Percentiles rank a stretch among this genome's conserved stretches.
Conservation (phyloP, 2,113 vertebrate genomes). For the Bolborhynchus lineola region DNA sequence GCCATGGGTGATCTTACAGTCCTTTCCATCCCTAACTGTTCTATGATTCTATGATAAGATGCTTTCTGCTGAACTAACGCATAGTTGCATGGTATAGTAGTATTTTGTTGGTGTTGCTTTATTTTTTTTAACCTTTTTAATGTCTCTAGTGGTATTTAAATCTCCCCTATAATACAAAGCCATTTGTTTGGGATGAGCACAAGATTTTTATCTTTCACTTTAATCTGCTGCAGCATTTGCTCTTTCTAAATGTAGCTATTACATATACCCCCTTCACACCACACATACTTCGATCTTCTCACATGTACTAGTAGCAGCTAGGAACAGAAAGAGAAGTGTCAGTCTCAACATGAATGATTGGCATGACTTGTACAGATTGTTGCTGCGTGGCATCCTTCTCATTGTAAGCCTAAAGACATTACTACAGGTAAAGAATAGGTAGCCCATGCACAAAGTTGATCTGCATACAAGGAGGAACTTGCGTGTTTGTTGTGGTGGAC, state of each 20-base stretch:
- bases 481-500: neutral
- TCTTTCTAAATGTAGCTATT: neutral
- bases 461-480: neutral
- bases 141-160: neutral
- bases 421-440: neutral
- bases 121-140: neutral
- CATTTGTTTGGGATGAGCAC: neutral
- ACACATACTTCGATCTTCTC: neutral
- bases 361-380: neutral
- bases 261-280: neutral
- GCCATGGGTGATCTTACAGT: neutral
- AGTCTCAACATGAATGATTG: neutral
- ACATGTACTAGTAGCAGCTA: neutral
- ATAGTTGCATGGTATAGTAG: accelerated
- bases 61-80: neutral
- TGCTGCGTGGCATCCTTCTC: neutral
- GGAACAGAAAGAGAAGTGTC: neutral
- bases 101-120: neutral
- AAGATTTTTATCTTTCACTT: neutral
- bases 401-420: neutral
- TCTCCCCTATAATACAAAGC: neutral
- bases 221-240: neutral
- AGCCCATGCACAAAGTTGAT: neutral
- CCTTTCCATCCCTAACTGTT: neutral
- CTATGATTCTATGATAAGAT: neutral